Evolutionary conservation across 2,113 vertebrate genomes (phyloP).

Genomic region (Pomatostomus ruficeps): DNA sequence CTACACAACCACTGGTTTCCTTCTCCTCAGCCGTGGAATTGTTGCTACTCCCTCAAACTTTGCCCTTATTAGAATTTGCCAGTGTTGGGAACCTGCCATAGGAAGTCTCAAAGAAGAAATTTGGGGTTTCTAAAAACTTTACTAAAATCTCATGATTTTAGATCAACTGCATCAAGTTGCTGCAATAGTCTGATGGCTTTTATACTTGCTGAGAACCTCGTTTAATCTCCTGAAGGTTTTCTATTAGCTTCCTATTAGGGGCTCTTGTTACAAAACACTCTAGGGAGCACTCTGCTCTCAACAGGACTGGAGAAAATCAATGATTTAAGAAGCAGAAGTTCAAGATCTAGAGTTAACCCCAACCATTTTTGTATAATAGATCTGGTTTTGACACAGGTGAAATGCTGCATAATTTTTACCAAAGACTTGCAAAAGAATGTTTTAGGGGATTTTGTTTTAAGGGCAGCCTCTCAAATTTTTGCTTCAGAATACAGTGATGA

Average conservation of each 20-base stretch:
- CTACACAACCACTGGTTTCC: accelerated
- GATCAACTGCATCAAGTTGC: neutral
- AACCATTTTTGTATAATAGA: neutral
- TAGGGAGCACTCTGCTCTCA: neutral
- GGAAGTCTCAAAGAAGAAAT: neutral
- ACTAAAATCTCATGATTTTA: neutral
- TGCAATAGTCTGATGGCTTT: neutral
- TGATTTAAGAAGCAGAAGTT: neutral
- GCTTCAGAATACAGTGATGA: neutral
- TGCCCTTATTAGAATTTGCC: neutral
- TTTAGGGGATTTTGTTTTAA: neutral
- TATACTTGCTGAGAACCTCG: neutral
- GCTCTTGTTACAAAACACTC: neutral
- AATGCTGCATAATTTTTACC: neutral
- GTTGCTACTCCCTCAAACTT: neutral
- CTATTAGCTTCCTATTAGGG: neutral
- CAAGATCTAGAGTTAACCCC: neutral
- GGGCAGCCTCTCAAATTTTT: neutral
- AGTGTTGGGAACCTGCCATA: neutral
- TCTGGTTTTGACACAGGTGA: neutral
- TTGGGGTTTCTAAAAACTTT: neutral
- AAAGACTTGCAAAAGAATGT: neutral
- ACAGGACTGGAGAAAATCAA: neutral
- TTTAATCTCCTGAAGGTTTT: conserved; percentile 3
- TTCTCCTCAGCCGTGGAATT: neutral